Evolutionary conservation across 2,888 invertebrate species (phyloP).

Genomic region (Itoplectis maculator): DNA sequence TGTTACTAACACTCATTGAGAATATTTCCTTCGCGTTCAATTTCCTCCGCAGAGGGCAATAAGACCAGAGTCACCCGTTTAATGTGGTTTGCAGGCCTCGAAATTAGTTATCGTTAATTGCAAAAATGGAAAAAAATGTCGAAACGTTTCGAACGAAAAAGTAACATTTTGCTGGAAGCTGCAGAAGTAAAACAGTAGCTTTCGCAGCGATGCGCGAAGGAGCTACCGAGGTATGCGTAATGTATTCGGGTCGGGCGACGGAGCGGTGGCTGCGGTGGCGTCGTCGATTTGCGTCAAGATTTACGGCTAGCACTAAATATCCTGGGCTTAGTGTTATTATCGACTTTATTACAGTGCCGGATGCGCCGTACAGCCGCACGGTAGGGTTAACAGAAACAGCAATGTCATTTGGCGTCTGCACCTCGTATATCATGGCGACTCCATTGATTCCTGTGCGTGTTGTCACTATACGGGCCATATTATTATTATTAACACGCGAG

Average conservation of each 20-base stretch:
- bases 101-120: too few species aligned
- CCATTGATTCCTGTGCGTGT: constrained; percentile 78
- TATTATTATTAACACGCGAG: constrained; percentile 26
- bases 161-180: constrained; percentile 2
- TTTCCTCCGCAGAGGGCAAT: too few species aligned
- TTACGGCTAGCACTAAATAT: constrained; percentile 82
- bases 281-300: constrained; percentile 81
- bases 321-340: constrained; percentile 81
- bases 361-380: constrained; percentile 73
- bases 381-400: constrained; percentile 81
- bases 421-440: constrained; percentile 79
- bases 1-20: too few species aligned
- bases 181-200: constrained; percentile 42
- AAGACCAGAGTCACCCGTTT: too few species aligned
- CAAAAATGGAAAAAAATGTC: too few species aligned
- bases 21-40: too few species aligned
- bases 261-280: constrained; percentile 70
- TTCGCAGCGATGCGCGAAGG: constrained; percentile 33
- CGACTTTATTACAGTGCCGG: constrained; percentile 80
- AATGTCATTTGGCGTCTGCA: constrained; percentile 79
- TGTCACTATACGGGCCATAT: constrained; percentile 40
- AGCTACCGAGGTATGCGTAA: constrained; percentile 76
- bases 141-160: background rate
- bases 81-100: too few species aligned
- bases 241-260: constrained; percentile 77